Base-by-base conservation (phyloP, 2,888 invertebrate species). In the Zaprionus obscuricornis region DNA sequence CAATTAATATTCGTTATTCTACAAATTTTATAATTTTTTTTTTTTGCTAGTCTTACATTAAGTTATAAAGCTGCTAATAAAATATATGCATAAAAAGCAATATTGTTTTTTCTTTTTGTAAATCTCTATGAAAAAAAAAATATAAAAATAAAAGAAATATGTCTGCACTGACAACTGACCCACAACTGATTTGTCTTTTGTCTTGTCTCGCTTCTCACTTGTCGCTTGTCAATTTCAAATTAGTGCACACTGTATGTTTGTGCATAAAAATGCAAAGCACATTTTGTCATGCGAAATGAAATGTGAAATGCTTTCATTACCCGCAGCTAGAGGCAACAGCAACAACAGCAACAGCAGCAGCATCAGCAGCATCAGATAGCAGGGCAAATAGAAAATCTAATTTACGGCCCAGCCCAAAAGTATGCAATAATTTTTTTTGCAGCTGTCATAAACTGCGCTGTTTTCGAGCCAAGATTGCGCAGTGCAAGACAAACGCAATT, bases 351-450 rank as follows among this genome's bases (percentile, higher is more conserved):
- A n/a, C n/a, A n/a, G n/a, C n/a, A n/a, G n/a, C n/a, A n/a, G n/a
- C n/a, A n/a, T n/a, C n/a, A n/a, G n/a, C n/a, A n/a, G n/a, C n/a
- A n/a, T n/a, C 22, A 2, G 27, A 2, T 8, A 2, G 27, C 26
- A 33, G 16, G 37, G 51, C 13, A 22, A 14, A 2, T 8, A 10
- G 16, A 16, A 11, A 16, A n/a, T 7, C 8, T 29, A 16, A 34
- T 74, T 82, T 75, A 82, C 54, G 16, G 50, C 14, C n/a, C 59
- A 33, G 60, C 40, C 62, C 62, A 74, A 66, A 60, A 70, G 82
- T 52, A 64, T 77, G 74, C 66, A 81, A 85, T 78, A 76, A 58
- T 57, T 84, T 67, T n/a, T 45, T 56, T 52, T 65, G n/a, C n/a
- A n/a, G n/a, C n/a, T n/a, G n/a, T n/a, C n/a, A n/a, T n/a, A n/a